Evolutionary conservation across 2,888 invertebrate species (phyloP).

Genomic region (Allophyes oxyacanthae): DNA sequence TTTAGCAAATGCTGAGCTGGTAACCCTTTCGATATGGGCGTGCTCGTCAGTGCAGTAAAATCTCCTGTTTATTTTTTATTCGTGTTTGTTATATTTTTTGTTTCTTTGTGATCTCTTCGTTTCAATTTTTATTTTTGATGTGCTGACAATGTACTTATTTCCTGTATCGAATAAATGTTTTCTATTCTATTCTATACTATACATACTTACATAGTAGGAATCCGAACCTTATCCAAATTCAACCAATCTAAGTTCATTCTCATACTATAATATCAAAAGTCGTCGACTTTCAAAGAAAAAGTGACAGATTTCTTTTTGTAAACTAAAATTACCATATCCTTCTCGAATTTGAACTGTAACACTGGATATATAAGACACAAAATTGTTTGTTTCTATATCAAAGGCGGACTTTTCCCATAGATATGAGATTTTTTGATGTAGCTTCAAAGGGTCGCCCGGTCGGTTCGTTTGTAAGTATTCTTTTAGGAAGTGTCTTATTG

Average conservation of each 20-base stretch:
- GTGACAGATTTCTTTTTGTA: conserved; percentile 47
- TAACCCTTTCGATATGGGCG: no score
- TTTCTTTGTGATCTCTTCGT: no score
- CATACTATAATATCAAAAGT: conserved; percentile 51
- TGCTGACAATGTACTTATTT: no score
- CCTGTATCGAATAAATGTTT: no score
- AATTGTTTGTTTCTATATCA: conserved; percentile 19
- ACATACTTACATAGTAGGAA: no score
- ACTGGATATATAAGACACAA: neutral
- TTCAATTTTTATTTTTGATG: no score
- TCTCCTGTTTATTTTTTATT: no score
- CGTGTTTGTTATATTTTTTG: no score
- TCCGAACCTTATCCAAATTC: conserved; percentile 47
- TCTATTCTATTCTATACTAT: no score
- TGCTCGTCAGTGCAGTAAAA: no score
- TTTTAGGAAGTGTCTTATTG: conserved; percentile 42
- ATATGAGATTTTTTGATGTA: conserved; percentile 44
- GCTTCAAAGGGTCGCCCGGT: conserved; percentile 47
- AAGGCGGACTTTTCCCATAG: conserved; percentile 43
- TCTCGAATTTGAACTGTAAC: conserved; percentile 11
- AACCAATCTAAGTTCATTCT: conserved; percentile 34
- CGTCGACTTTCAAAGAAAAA: conserved; percentile 61
- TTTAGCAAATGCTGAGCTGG: no score
- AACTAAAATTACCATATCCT: conserved; percentile 16
- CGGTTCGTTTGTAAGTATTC: conserved; percentile 27